phyloP scores from a whole-genome alignment of 2,797 vertebrate genomes.

The Clarias platycephalus region DNA sequence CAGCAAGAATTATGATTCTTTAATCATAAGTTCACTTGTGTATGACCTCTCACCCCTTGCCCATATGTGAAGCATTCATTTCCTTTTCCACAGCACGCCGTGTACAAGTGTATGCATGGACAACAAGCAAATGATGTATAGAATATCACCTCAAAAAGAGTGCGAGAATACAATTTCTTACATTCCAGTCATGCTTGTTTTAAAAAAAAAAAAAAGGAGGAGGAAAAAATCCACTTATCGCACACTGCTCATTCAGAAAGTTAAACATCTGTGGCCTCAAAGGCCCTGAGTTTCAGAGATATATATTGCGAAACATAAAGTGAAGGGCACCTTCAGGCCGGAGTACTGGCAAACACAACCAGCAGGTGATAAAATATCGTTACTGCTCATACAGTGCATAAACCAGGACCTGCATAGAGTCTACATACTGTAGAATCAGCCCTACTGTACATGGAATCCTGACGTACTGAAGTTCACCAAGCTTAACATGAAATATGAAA shows the following conservation, averaged over 20 bases:
- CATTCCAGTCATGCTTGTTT: slow-evolving; percentile 43
- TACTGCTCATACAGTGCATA: neutral
- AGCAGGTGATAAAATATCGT: slow-evolving; percentile 12
- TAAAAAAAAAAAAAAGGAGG: neutral
- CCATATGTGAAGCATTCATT: slow-evolving; percentile 36
- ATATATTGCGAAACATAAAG: neutral
- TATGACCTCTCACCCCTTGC: slow-evolving; percentile 53
- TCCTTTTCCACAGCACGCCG: slow-evolving; percentile 8
- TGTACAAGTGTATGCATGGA: slow-evolving; percentile 25
- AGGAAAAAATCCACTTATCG: slow-evolving; percentile 19
- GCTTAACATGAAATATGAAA: slow-evolving; percentile 20
- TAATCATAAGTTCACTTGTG: slow-evolving; percentile 42
- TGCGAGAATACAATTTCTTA: slow-evolving; percentile 50
- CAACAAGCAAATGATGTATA: slow-evolving; percentile 54
- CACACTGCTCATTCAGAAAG: slow-evolving; percentile 16
- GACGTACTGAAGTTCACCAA: slow-evolving; percentile 23
- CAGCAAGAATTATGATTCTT: slow-evolving; percentile 41
- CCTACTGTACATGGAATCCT: neutral
- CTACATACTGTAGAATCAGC: slow-evolving; percentile 8
- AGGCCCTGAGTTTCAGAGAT: neutral
- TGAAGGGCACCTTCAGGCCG: slow-evolving; percentile 24
- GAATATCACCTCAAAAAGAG: slow-evolving; percentile 46
- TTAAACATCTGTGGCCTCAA: neutral
- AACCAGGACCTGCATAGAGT: slow-evolving; percentile 9
- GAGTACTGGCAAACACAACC: slow-evolving; percentile 17